phyloP scores from a whole-genome alignment of 2,797 vertebrate species.

The Australoheros facetus region DNA sequence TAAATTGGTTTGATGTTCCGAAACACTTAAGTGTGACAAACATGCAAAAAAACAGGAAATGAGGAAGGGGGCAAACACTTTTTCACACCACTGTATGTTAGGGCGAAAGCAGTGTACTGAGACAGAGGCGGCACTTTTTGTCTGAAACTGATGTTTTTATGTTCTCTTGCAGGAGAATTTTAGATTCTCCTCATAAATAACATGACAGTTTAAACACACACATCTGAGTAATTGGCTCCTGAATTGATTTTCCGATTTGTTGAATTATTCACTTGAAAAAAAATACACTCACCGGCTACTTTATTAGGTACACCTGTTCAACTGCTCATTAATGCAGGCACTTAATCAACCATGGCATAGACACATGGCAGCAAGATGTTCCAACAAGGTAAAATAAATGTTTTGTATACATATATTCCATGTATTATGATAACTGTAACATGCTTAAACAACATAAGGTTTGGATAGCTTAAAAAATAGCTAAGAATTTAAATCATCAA shows the following conservation, averaged over 20 bases:
- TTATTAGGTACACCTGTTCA: too few species aligned
- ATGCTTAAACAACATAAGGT: background rate
- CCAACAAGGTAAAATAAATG: background rate
- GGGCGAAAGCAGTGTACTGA: background rate
- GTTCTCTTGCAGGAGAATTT: background rate
- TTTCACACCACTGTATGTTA: too few species aligned
- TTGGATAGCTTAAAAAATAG: too few species aligned
- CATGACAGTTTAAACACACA: background rate
- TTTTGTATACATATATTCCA: background rate
- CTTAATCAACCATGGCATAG: too few species aligned
- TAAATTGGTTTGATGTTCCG: too few species aligned
- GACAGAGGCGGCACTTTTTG: background rate
- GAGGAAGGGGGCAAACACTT: too few species aligned
- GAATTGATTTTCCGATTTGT: background rate
- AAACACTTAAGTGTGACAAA: too few species aligned
- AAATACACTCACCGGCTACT: too few species aligned
- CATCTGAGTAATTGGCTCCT: background rate
- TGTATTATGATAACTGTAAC: background rate
- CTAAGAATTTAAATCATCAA: background rate
- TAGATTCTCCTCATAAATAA: background rate
- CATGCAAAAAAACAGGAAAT: too few species aligned
- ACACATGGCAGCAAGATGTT: background rate
- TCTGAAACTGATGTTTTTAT: background rate
- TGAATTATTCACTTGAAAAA: too few species aligned
- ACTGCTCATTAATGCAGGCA: too few species aligned